These are phyloP conservation scores for Ypsolopha scabrella DNA, from an alignment of 2,888 invertebrate species.

Conservation along the genomic window DNA sequence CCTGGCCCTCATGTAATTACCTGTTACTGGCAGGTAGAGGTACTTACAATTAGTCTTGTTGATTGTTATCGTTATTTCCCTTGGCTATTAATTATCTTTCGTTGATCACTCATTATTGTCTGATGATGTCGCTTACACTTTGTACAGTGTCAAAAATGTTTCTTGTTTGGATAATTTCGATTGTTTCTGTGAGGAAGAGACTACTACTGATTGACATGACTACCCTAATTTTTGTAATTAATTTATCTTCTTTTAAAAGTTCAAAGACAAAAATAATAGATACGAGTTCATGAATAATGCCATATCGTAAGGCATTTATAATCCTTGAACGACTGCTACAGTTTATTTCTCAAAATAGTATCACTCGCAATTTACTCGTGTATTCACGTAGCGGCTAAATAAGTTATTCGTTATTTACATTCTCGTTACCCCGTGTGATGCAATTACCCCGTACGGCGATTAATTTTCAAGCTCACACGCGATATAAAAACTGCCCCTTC, in stretches of 20 bases:
- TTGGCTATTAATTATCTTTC: too few species aligned
- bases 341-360: too few species aligned
- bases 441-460: background rate
- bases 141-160: too few species aligned
- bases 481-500: background rate
- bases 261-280: too few species aligned
- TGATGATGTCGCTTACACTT: background rate
- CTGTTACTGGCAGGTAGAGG: constrained; percentile 19
- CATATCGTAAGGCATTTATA: too few species aligned
- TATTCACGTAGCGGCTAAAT: background rate
- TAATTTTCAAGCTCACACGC: constrained; percentile 1
- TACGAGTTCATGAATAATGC: too few species aligned
- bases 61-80: background rate
- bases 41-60: background rate
- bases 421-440: background rate
- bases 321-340: too few species aligned
- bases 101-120: background rate
- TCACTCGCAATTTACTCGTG: background rate
- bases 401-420: background rate
- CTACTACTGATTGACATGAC: too few species aligned
- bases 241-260: too few species aligned
- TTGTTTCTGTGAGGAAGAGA: too few species aligned
- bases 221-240: too few species aligned
- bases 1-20: constrained; percentile 25
- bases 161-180: too few species aligned